Evolutionary conservation across 2,113 vertebrate genomes (phyloP), one percentile per base, ranked within the genome.

Genomic region (Passer montanus): DNA sequence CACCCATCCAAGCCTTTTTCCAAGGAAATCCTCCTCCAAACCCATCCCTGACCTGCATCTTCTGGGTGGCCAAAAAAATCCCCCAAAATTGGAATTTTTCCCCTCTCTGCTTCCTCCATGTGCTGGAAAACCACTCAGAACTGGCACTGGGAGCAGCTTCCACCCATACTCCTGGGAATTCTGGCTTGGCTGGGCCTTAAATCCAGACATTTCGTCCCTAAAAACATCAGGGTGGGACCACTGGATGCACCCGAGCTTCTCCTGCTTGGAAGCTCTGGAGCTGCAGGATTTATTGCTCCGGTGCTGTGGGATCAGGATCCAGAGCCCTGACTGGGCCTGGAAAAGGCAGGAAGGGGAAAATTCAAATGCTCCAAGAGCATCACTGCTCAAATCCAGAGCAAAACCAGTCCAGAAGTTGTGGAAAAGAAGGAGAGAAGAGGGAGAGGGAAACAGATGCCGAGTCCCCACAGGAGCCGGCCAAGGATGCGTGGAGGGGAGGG

Each of bases 281-380:
- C 27, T 44, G 33, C 31, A 24, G 67, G 67, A 14, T 35, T 52
- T 26, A 8, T 26, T 10, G 15, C 26, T 52, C 26, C 2, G 1
- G 15, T 10, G 31, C 21, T 1, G 0, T 10, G 58, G 58, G 58
- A 33, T 10, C 18, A 39, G 81, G 41, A 73, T 33, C 10, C 2
- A 2, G 49, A 89, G 39, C 23, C 35, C 44, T 22, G 16, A 24
- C 0, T 2, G 24, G 19, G 35, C 63, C 64, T 37, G 53, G 68
- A 60, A 59, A 2, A 10, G 9, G 21, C 17, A 0, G 28, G 52
- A 72, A 37, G 10, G 58, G 4, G 3, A 60, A 85, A 82, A 11
- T 4, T 18, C 33, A 13, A 53, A 15, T 0, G 0, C 10, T 60
- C 5, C 1, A 7, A 33, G 63, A 50, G 33, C 35, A 30, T 5